Conservation (phyloP, 2,888 invertebrate species). For the Oscheius myriophilus region DNA sequence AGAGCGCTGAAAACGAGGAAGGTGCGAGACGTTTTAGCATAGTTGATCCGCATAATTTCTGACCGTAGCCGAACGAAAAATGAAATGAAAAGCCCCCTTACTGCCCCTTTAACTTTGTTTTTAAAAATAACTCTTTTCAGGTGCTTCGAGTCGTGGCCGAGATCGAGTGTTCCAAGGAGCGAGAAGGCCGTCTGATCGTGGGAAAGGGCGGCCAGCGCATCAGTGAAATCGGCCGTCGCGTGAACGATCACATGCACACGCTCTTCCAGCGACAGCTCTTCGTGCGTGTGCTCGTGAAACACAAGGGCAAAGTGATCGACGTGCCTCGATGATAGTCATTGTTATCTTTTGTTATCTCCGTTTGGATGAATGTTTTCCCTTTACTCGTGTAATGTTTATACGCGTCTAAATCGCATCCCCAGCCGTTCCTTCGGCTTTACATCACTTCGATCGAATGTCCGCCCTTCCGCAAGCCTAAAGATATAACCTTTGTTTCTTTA, state of each 20-base stretch:
- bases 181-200: slow-evolving; percentile 54
- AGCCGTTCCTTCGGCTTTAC: no score
- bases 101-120: no score
- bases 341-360: slow-evolving; percentile 1
- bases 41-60: no score
- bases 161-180: slow-evolving; percentile 57
- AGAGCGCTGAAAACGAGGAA: no score
- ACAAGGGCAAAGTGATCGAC: slow-evolving; percentile 44
- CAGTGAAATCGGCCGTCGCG: slow-evolving; percentile 47
- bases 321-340: slow-evolving; percentile 1
- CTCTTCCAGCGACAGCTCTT: slow-evolving; percentile 57
- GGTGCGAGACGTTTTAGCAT: no score
- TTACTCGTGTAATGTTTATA: background rate
- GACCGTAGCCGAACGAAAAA: no score
- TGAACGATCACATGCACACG: slow-evolving; percentile 54
- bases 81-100: no score
- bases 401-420: background rate
- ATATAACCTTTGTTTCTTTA: no score
- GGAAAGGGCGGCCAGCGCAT: slow-evolving; percentile 42
- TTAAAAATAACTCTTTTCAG: no score
- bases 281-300: slow-evolving; percentile 48
- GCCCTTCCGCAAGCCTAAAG: no score
- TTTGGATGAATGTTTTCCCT: background rate
- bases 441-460: no score
- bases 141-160: slow-evolving; percentile 59